Percentiles rank a stretch among this genome's conserved stretches.
Conservation (phyloP, 2,888 invertebrate species). For the Prosopocoilus inquinatus region DNA sequence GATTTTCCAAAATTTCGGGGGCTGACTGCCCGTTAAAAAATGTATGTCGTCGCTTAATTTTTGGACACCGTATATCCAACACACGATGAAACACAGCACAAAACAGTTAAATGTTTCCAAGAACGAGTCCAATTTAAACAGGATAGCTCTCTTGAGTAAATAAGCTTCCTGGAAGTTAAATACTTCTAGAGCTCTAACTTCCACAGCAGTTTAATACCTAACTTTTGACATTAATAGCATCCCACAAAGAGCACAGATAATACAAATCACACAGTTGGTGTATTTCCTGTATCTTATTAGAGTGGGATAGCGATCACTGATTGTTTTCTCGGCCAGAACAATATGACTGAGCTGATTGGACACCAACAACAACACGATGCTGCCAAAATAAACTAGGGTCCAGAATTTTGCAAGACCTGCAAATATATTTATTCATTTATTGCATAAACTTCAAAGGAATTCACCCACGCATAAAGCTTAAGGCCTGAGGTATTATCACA, state of each 20-base stretch:
- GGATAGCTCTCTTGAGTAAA: no score
- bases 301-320: slow-evolving; percentile 14
- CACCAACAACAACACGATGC: slow-evolving; percentile 10
- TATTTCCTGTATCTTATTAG: slow-evolving; percentile 14
- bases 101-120: slow-evolving; percentile 12
- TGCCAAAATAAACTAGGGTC: slow-evolving; percentile 13
- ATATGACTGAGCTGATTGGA: slow-evolving; percentile 16
- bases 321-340: slow-evolving; percentile 11
- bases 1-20: slow-evolving; percentile 31
- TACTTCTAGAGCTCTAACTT: no score
- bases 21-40: slow-evolving; percentile 29
- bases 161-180: no score
- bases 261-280: slow-evolving; percentile 10
- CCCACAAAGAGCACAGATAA: slow-evolving; percentile 9
- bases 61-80: slow-evolving; percentile 32
- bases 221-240: slow-evolving; percentile 11
- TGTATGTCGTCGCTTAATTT: slow-evolving; percentile 32
- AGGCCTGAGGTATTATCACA: slow-evolving; percentile 9
- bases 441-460: no score
- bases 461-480: no score
- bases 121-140: no score
- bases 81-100: slow-evolving; percentile 16
- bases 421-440: not conserved
- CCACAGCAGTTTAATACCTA: not conserved
- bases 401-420: slow-evolving; percentile 18